These are phyloP conservation scores for Syngnathus acus DNA, from an alignment of 2,797 vertebrate species.

Conservation along the genomic window DNA sequence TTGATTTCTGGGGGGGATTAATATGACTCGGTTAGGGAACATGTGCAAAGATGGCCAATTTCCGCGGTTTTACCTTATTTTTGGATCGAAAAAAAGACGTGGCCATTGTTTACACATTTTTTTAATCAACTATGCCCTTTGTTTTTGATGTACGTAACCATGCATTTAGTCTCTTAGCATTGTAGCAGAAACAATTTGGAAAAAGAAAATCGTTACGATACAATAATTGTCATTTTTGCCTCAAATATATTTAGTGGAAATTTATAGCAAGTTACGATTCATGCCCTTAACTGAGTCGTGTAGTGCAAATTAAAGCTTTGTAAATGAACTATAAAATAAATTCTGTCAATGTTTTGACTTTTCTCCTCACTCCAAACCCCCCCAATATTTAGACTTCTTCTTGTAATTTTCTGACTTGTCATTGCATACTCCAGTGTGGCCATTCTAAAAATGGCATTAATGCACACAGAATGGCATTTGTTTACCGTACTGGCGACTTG, in stretches of 20 bases:
- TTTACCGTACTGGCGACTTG: neutral
- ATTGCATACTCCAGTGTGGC: neutral
- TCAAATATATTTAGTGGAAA: neutral
- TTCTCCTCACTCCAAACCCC: too few species aligned
- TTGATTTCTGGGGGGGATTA: neutral
- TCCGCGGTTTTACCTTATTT: neutral
- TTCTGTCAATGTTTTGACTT: too few species aligned
- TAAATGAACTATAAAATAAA: too few species aligned
- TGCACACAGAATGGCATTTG: neutral
- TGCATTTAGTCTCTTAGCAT: too few species aligned
- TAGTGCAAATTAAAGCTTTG: neutral
- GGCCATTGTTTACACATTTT: too few species aligned
- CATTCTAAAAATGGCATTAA: neutral
- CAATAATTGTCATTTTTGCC: neutral
- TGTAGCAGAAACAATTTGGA: too few species aligned
- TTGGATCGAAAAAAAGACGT: neutral
- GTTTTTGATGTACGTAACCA: too few species aligned
- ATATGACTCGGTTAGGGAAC: neutral
- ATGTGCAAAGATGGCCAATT: neutral
- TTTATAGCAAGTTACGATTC: neutral
- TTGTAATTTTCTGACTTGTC: neutral
- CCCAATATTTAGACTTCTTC: neutral
- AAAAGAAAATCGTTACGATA: too few species aligned
- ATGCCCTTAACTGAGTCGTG: neutral
- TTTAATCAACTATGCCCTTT: too few species aligned